Conservation (phyloP, 2,113 vertebrate species). For the Stigmatopora nigra region DNA sequence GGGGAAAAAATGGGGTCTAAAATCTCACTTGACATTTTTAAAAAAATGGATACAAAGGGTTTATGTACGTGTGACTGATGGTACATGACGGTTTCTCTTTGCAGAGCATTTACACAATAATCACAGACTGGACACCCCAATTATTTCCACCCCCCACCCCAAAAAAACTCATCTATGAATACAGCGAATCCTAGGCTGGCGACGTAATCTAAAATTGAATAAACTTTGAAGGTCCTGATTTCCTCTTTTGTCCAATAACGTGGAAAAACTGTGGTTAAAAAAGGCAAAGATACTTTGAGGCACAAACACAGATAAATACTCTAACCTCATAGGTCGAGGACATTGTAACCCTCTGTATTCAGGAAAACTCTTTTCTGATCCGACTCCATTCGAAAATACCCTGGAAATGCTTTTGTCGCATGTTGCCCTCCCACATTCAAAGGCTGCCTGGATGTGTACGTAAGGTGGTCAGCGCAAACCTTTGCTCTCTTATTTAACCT, state of each 20-base stretch:
- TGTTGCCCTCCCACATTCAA: background rate
- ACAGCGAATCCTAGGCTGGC: too few species aligned
- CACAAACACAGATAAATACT: background rate
- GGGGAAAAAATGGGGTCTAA: constrained; percentile 30
- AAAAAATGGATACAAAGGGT: constrained; percentile 17
- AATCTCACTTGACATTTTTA: constrained; percentile 24
- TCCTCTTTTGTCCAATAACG: too few species aligned
- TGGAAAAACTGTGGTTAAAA: too few species aligned
- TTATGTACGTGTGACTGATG: constrained; percentile 41
- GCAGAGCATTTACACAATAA: constrained; percentile 4
- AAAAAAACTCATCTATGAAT: too few species aligned
- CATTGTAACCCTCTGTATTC: too few species aligned
- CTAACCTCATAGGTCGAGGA: too few species aligned
- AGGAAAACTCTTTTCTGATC: constrained; percentile 23
- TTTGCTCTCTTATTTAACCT: constrained; percentile 40
- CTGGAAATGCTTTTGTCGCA: background rate
- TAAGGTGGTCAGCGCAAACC: background rate
- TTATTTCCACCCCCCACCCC: background rate
- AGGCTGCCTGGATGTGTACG: background rate
- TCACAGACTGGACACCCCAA: constrained; percentile 30
- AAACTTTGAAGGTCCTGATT: too few species aligned
- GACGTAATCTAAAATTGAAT: too few species aligned
- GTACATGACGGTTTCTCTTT: constrained; percentile 40
- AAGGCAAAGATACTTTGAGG: background rate
- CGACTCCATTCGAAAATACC: constrained; percentile 12